Conservation (phyloP, 2,888 invertebrate genomes). For the Cheilosia grossa region DNA sequence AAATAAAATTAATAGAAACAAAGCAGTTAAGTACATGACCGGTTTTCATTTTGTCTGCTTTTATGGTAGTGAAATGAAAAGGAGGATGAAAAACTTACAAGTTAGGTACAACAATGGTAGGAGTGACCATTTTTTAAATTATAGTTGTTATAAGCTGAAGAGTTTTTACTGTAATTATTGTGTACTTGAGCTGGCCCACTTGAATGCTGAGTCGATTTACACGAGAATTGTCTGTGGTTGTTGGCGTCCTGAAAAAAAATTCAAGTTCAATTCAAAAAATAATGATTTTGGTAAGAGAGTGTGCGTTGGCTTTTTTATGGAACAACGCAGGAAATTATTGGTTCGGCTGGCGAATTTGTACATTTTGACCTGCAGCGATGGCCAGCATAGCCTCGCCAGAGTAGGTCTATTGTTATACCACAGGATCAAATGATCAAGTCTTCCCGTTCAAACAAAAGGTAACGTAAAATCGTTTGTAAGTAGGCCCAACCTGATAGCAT, state of each 20-base stretch:
- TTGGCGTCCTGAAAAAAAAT: slow-evolving; percentile 79
- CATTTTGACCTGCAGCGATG: too few relatives aligned
- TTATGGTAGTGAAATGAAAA: slow-evolving; percentile 14
- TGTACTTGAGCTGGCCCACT: slow-evolving; percentile 76
- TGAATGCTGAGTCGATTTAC: slow-evolving; percentile 80
- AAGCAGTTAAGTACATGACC: slow-evolving; percentile 22
- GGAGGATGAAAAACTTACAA: slow-evolving; percentile 11
- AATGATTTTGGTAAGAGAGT: too few relatives aligned
- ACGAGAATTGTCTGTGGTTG: slow-evolving; percentile 82
- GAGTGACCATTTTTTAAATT: slow-evolving; percentile 79
- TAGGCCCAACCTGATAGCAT: too few relatives aligned
- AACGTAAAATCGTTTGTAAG: too few relatives aligned
- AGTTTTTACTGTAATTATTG: slow-evolving; percentile 79
- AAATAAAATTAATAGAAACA: slow-evolving; percentile 39
- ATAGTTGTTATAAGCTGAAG: slow-evolving; percentile 71
- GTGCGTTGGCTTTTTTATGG: too few relatives aligned
- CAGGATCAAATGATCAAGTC: too few relatives aligned
- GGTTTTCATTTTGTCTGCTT: slow-evolving; percentile 15
- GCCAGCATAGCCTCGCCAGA: too few relatives aligned
- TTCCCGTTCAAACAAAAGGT: too few relatives aligned
- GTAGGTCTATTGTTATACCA: too few relatives aligned
- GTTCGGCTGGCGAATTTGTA: too few relatives aligned
- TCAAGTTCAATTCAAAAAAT: background rate
- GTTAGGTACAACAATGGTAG: slow-evolving; percentile 83
- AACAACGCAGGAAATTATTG: background rate